These are phyloP conservation scores for Atherinosoma microstoma DNA, from an alignment of 2,797 vertebrate genomes.

Conservation along the genomic window DNA sequence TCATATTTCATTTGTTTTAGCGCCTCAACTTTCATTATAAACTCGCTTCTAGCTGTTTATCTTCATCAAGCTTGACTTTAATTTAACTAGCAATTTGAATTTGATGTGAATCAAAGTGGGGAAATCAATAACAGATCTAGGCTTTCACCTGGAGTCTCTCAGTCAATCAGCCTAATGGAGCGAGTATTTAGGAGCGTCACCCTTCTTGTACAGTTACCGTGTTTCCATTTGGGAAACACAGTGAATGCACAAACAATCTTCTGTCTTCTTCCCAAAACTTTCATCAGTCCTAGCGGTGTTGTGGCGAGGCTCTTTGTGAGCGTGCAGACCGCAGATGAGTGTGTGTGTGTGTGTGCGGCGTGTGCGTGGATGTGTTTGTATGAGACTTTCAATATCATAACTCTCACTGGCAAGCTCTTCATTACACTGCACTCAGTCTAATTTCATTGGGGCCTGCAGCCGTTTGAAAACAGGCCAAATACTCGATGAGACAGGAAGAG, in stretches of 20 bases:
- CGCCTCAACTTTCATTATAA: conserved; percentile 21
- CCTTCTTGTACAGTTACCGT: conserved; percentile 31
- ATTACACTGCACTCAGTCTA: conserved; percentile 75
- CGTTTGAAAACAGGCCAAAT: conserved; percentile 74
- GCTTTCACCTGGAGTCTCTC: conserved; percentile 59
- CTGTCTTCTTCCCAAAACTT: conserved; percentile 51
- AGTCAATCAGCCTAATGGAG: conserved; percentile 67
- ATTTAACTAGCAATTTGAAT: conserved; percentile 54
- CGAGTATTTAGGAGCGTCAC: conserved; percentile 28
- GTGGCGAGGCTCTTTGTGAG: conserved; percentile 35
- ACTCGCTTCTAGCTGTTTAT: conserved; percentile 31
- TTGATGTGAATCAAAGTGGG: conserved; percentile 50
- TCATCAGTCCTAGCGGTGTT: conserved; percentile 17
- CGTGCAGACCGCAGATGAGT: background rate
- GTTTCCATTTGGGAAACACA: conserved; percentile 40
- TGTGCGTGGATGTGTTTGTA: conserved; percentile 38
- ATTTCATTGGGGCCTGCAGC: conserved; percentile 75
- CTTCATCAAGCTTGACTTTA: conserved; percentile 52
- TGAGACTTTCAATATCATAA: conserved; percentile 70
- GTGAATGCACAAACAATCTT: conserved; percentile 42
- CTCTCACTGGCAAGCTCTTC: conserved; percentile 68
- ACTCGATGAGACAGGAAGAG: conserved; percentile 56
- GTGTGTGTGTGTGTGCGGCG: background rate
- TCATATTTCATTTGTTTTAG: conserved; percentile 19
- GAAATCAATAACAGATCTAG: conserved; percentile 50